phyloP scores from a whole-genome alignment of 2,888 invertebrate genomes.

The Euplexia lucipara region DNA sequence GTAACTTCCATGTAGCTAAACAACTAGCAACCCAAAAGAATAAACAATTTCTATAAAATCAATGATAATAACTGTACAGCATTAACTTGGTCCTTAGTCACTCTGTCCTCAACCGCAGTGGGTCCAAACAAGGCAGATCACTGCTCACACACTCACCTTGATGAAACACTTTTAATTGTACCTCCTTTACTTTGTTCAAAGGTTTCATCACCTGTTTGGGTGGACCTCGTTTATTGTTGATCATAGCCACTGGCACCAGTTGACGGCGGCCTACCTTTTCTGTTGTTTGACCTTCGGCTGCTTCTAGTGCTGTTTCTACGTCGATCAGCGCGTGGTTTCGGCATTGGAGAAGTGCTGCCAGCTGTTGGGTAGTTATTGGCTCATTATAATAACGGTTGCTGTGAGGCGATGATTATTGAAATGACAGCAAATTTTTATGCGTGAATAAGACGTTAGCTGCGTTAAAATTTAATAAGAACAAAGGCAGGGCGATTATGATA shows the following conservation, averaged over 20 bases:
- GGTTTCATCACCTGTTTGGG: conserved; percentile 61
- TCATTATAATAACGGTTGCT: not conserved
- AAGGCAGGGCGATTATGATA: too few species aligned
- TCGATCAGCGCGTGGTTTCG: conserved; percentile 86
- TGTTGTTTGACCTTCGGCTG: conserved; percentile 82
- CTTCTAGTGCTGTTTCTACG: conserved; percentile 89
- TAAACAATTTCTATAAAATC: conserved; percentile 18
- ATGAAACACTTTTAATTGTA: conserved; percentile 85
- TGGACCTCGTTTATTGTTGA: conserved; percentile 52
- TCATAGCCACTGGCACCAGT: conserved; percentile 77
- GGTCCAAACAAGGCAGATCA: conserved; percentile 84
- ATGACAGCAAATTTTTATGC: too few species aligned
- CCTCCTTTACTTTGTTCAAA: conserved; percentile 79
- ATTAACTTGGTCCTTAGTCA: conserved; percentile 82
- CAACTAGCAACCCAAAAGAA: not conserved
- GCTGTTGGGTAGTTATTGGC: conserved; percentile 65
- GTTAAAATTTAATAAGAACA: too few species aligned
- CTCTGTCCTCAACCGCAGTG: conserved; percentile 84
- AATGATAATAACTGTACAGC: conserved; percentile 82
- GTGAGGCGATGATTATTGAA: too few species aligned
- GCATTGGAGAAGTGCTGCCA: conserved; percentile 84
- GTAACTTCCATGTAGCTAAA: too few species aligned
- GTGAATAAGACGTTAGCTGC: too few species aligned
- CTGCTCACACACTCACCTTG: conserved; percentile 79
- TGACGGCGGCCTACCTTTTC: conserved; percentile 75